Evolutionary conservation across 2,797 vertebrate genomes (phyloP), one percentile per base, ranked within the genome.

Genomic region (Lutjanus campechanus): DNA sequence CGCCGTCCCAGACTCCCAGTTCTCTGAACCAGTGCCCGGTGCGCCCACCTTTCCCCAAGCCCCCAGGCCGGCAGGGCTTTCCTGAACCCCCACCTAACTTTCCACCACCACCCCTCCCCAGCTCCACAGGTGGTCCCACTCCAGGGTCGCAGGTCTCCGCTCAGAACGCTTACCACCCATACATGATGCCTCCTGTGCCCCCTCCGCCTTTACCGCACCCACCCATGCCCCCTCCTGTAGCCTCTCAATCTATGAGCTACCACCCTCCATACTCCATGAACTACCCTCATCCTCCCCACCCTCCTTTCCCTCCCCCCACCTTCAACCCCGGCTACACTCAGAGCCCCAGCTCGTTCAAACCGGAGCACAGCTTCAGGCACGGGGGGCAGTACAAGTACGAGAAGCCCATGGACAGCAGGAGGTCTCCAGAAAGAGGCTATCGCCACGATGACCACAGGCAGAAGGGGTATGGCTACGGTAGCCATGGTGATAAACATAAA

Each of bases 1-100:
- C 95, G 1, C 95, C 96, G 0, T 94, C 96, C 0, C 95, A 96
- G 59, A 83, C 94, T 0, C 95, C 96, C 43, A 91, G 84, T 61
- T 78, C 97, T 13, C 90, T 96, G 1, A 95, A 93, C 71, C 97
- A 97, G 61, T 97, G 97, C 85, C 96, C 97, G 0, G 66, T 97
- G 25, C 94, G 96, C 11, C 96, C 97, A 0, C 96, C 97, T 0
- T 98, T 96, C 85, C 91, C 96, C 2, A 96, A 92, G 81, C 96
- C 96, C 19, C 95, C 96, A 0, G 86, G 96, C 59, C 93, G 96
- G 3, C 97, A 97, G 64, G 96, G 95, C 61, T 99, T 97, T 61
- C 95, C 97, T 0, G 96, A 98, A 11, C 96, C 96, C 1, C 96
- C 97, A 0, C 98, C 97, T 0, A 97, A 96, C 85, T 99, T 97